Conservation (phyloP, 2,888 invertebrate genomes). For the Macrophya alboannulata region DNA sequence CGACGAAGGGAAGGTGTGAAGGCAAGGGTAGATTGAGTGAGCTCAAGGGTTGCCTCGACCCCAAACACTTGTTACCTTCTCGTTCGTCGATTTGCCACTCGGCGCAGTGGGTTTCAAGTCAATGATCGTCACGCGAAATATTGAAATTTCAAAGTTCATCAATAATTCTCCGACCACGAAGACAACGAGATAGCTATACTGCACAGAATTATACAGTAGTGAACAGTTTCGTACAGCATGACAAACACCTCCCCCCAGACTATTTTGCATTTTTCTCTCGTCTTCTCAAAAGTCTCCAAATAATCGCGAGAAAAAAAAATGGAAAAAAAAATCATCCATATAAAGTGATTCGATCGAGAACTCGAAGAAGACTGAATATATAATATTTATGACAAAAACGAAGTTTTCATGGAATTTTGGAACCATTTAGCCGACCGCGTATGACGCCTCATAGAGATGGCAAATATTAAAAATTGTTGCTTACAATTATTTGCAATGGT, state of each 20-base stretch:
- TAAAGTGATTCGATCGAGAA: background rate
- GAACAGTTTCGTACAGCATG: background rate
- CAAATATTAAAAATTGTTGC: background rate
- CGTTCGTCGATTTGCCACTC: constrained; percentile 38
- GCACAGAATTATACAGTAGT: background rate
- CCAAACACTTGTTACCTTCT: constrained; percentile 58
- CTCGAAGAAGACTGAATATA: background rate
- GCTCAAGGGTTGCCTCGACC: constrained; percentile 58
- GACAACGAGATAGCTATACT: background rate
- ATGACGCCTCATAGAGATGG: background rate
- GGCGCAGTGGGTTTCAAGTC: constrained; percentile 49
- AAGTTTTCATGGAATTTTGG: background rate
- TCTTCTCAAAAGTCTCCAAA: background rate
- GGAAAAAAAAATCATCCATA: background rate
- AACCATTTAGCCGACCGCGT: background rate
- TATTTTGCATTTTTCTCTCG: background rate
- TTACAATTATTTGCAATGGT: background rate
- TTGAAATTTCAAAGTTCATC: background rate
- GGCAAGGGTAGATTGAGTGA: constrained; percentile 57
- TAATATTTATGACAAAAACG: background rate
- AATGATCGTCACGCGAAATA: background rate
- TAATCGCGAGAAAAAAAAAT: background rate
- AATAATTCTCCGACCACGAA: background rate
- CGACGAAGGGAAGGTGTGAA: constrained; percentile 55
- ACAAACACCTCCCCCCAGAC: background rate